These are phyloP conservation scores for Leuctra nigra DNA, from an alignment of 2,888 invertebrate genomes.

Conservation along the genomic window DNA sequence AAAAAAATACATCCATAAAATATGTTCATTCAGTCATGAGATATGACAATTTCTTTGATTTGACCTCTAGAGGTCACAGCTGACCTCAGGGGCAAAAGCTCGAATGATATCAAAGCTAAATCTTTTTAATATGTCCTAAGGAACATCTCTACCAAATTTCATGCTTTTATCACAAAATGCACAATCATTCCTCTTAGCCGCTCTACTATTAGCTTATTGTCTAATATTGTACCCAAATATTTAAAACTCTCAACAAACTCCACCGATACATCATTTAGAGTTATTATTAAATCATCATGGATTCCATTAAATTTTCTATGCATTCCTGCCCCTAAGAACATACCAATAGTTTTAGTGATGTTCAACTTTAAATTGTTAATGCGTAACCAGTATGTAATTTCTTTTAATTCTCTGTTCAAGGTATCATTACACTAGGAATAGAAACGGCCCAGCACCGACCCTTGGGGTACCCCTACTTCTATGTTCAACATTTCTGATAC, in stretches of 20 bases:
- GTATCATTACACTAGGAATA: constrained; percentile 28
- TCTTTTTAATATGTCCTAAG: too few relatives aligned
- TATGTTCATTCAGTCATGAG: too few relatives aligned
- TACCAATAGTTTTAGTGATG: neutral
- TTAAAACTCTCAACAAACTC: neutral
- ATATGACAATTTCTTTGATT: too few relatives aligned
- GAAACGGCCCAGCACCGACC: constrained; percentile 29
- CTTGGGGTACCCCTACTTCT: constrained; percentile 28
- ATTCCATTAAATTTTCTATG: neutral
- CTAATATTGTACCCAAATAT: constrained; percentile 4
- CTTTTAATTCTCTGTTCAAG: neutral
- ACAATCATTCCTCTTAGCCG: too few relatives aligned
- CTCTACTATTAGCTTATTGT: too few relatives aligned
- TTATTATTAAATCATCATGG: neutral
- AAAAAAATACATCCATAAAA: too few relatives aligned
- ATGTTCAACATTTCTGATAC: constrained; percentile 14
- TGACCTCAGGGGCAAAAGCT: too few relatives aligned
- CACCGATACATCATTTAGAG: neutral
- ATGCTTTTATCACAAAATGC: too few relatives aligned
- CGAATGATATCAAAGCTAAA: too few relatives aligned
- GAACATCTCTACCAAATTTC: too few relatives aligned
- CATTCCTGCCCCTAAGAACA: neutral
- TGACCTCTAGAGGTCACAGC: too few relatives aligned
- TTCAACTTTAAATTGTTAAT: constrained; percentile 5
- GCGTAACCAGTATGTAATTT: neutral